Evolutionary conservation across 1,140 invertebrate species (phyloP), one percentile per base, ranked within the genome.

Genomic region (Penaeus japonicus): DNA sequence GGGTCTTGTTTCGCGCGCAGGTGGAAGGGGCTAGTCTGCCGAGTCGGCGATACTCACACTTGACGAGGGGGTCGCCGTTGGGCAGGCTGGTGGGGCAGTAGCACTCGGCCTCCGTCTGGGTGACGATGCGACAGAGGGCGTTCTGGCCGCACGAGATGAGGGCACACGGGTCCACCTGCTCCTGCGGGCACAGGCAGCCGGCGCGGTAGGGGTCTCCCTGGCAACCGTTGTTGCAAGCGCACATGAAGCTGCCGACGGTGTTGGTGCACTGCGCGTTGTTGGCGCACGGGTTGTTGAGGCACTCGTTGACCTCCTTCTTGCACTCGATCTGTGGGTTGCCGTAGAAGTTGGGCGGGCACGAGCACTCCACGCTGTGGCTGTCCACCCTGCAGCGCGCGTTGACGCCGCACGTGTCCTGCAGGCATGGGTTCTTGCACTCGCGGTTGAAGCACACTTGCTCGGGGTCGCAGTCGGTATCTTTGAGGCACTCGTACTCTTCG

Each of bases 301-400:
- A 91, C 35, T 95, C 95, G 70, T 95, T 94, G 30, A 92, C 93
- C 10, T 95, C 95, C 92, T 94, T 94, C 91, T 95, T 95, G 91
- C 97, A 98, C 92, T 96, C 96, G 15, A 95, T 93, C 84, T 94
- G 93, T 0, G 97, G 96, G 93, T 97, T 97, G 85, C 97, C 97
- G 90, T 95, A 94, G 92, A 96, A 97, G 85, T 96, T 96, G 18
- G 96, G 95, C 22, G 97, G 96, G 92, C 97, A 98, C 0, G 95
- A 95, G 92, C 97, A 98, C 90, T 96, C 95, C 0, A 96, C 95
- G 90, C 94, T 93, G 90, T 96, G 94, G 85, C 96, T 94, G 4
- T 96, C 93, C 2, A 97, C 95, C n/a, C 95, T 94, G 91, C 97
- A 98, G 90, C 97, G 96, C 0, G 97, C 96, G 92, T 98, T 97